phyloP scores from a whole-genome alignment of 1,140 invertebrate genomes.

The Trachelipus rathkii region DNA sequence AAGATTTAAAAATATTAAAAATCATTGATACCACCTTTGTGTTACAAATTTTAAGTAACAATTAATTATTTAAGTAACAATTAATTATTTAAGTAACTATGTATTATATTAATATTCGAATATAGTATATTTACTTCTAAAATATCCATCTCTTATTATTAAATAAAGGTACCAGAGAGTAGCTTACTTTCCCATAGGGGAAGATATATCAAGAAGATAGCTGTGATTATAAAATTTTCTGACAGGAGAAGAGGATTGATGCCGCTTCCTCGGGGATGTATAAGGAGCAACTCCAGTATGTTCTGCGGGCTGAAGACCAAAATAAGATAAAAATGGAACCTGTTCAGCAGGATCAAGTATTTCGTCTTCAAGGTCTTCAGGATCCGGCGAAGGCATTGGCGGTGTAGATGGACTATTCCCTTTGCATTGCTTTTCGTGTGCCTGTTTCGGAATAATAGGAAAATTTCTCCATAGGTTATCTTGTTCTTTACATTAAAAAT shows the following conservation, averaged over 20 bases:
- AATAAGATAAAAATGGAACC: slow-evolving; percentile 37
- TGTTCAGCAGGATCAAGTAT: not conserved
- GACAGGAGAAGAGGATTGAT: slow-evolving; percentile 16
- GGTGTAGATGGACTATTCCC: slow-evolving; percentile 28
- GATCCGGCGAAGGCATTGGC: slow-evolving; percentile 28
- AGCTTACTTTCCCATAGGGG: slow-evolving; percentile 34
- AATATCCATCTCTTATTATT: too few species aligned
- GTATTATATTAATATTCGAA: too few species aligned
- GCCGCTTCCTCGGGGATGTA: slow-evolving; percentile 33
- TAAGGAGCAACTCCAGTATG: slow-evolving; percentile 34
- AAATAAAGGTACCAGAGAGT: too few species aligned
- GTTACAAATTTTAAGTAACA: too few species aligned
- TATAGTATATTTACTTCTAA: too few species aligned
- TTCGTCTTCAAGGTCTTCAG: slow-evolving; percentile 31
- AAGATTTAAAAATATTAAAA: too few species aligned
- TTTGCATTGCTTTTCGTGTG: slow-evolving; percentile 34
- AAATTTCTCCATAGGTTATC: too few species aligned
- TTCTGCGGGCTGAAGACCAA: slow-evolving; percentile 31
- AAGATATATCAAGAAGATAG: slow-evolving; percentile 28
- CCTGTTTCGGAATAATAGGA: slow-evolving; percentile 22
- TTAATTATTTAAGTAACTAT: too few species aligned
- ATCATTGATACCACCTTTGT: too few species aligned
- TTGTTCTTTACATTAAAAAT: too few species aligned
- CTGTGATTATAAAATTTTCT: slow-evolving; percentile 26
- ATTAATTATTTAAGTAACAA: too few species aligned